Conservation (phyloP, 1,140 invertebrate species). For the Zophobas morio region DNA sequence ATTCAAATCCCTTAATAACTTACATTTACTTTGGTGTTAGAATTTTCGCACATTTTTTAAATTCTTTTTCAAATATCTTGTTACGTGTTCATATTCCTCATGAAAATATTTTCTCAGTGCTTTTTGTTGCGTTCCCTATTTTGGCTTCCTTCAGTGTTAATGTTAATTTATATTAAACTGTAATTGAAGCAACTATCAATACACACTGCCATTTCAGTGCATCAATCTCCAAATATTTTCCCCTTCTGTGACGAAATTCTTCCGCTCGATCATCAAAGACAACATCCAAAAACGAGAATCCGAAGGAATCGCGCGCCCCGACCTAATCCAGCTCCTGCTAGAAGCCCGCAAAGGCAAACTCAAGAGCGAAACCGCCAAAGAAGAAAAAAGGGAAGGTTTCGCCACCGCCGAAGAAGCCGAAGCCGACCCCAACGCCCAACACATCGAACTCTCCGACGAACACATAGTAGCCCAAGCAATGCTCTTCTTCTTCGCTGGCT, state of each 20-base stretch:
- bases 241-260: background rate
- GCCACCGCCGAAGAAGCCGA: constrained; percentile 66
- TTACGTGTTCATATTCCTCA: too few relatives aligned
- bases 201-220: background rate
- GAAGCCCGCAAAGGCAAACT: constrained; percentile 61
- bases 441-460: constrained; percentile 59
- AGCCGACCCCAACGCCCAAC: constrained; percentile 56
- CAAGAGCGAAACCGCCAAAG: constrained; percentile 53
- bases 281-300: constrained; percentile 61
- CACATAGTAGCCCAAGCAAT: constrained; percentile 62
- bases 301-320: constrained; percentile 63
- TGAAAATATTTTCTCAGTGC: too few relatives aligned
- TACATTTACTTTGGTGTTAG: too few relatives aligned
- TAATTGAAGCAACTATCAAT: too few relatives aligned
- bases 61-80: too few relatives aligned
- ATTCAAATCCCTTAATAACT: too few relatives aligned
- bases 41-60: too few relatives aligned
- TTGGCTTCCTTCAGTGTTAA: too few relatives aligned
- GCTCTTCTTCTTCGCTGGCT: constrained; percentile 69
- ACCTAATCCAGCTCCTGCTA: constrained; percentile 67
- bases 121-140: too few relatives aligned
- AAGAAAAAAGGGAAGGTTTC: background rate
- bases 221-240: background rate
- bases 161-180: too few relatives aligned
- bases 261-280: constrained; percentile 52